A percentile compares a stretch with the other conserved stretches of the same genome.
phyloP scores from a whole-genome alignment of 2,113 vertebrate species.

The Urocolius indicus region DNA sequence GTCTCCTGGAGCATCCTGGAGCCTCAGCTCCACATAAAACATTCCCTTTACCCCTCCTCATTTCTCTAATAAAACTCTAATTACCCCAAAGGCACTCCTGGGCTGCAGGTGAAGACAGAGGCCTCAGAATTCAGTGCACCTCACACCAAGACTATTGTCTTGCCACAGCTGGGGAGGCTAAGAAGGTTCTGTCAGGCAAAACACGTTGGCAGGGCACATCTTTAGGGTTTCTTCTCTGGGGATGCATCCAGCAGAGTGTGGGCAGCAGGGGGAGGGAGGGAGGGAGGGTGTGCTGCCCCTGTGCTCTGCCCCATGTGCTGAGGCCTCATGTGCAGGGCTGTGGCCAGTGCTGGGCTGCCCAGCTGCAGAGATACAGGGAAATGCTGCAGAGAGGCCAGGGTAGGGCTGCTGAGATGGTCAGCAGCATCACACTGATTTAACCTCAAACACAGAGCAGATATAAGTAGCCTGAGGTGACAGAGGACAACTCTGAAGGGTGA shows the following conservation, averaged over 20 bases:
- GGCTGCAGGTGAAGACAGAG: neutral
- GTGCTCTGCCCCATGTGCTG: too few relatives aligned
- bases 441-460: neutral
- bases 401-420: too few relatives aligned
- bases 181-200: neutral
- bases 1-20: neutral
- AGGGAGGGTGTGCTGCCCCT: too few relatives aligned
- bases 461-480: too few relatives aligned
- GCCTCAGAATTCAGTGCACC: neutral
- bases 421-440: too few relatives aligned
- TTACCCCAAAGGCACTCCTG: neutral
- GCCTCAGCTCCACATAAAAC: neutral
- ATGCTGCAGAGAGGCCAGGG: too few relatives aligned
- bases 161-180: neutral
- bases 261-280: too few relatives aligned
- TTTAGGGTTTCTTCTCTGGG: neutral
- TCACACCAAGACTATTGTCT: neutral
- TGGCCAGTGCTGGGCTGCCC: too few relatives aligned
- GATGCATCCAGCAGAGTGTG: too few relatives aligned
- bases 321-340: too few relatives aligned
- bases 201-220: neutral
- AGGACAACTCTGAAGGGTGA: too few relatives aligned
- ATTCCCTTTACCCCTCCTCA: neutral
- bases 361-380: too few relatives aligned
- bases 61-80: neutral